Evolutionary conservation across 2,113 vertebrate species (phyloP), one percentile per base, ranked within the genome.

Genomic region (Leptobrachium leishanense): DNA sequence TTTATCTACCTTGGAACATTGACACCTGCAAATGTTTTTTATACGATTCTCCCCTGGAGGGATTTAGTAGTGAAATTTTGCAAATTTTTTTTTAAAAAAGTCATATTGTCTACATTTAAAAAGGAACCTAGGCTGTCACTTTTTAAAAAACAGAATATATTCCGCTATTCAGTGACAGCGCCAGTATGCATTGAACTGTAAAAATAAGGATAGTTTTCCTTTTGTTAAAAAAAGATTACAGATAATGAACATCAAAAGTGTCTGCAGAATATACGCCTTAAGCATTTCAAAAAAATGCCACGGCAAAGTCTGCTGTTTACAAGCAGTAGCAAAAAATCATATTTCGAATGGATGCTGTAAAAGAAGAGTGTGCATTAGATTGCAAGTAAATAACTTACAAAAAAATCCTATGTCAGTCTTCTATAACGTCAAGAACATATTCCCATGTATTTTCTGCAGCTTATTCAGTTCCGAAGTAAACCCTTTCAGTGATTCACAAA

Each of bases 141-240:
- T 66, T 78, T 72, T 72, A 55, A 64, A 72, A 66, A 72, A 66
- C 54, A 9, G 15, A 72, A 55, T 72, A 12, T 69, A 43, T 50
- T 71, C 6, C 44, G 43, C n/a, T 63, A 65, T 54, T 39, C 44
- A 20, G 20, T 79, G 69, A 72, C 77, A 55, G 55, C 59, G 53
- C 44, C 42, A 63, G 31, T 50, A 64, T 72, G 42, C 68, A 72
- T 5, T 55, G 68, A 79, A 79, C 43, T 79, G 76, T 63, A 78
- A 78, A 78, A 78, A 57, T 15, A 78, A 72, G 43, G 39, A 64
- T 55, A 71, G 15, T 62, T 77, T 70, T 68, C 5, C 2, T 43
- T 77, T 68, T 69, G 50, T 77, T 41, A 50, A 62, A 77, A 62
- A 46, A 31, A 68, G 65, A 55, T 68, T 55, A 68, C 8, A 69